Evolutionary conservation across 2,888 invertebrate species (phyloP), one percentile per base, ranked within the genome.

Genomic region (Phyllotreta cruciferae): DNA sequence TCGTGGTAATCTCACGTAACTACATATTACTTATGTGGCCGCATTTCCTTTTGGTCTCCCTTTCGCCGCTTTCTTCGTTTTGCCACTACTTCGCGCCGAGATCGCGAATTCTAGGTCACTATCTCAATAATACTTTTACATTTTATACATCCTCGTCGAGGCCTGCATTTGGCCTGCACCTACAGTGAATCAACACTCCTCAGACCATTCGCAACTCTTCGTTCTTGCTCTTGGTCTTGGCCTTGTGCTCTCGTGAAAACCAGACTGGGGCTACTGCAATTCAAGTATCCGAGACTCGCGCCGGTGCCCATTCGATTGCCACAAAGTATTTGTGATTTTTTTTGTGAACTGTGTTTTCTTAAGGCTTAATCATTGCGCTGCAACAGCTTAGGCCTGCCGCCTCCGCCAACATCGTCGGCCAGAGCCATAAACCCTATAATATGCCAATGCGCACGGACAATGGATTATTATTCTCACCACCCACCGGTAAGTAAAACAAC

Each of bases 31-130:
- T 78, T 74, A 75, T 77, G 74, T 77, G 78, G 76, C 80, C 79
- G 79, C 79, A 80, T 80, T 80, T 80, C 79, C 77, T 79, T 77
- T 76, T 75, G 75, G 76, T 77, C 74, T 81, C 79, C 80, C 80
- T 81, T 81, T 81, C 81, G 79, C 81, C 79, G 79, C 79, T 79
- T 80, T 79, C 80, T 79, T 81, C 80, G 77, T 75, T 79, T 78
- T 78, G 79, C 80, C 79, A 79, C 80, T 79, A 79, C 79, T 79
- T 79, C 74, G 78, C 79, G 76, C 50, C 49, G 50, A 49, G 24
- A 24, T 13, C 41, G 60, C 60, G 74, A 75, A 79, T 80, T 80
- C 75, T 81, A 79, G 80, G 80, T 81, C 80, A 81, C 80, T 81
- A 81, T 80, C 80, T 80, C 80, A 78, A 68, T 61, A 64, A 61